A percentile compares a stretch with the other conserved stretches of the same genome.
Conservation (phyloP, 2,797 vertebrate genomes). For the Sebastes umbrosus region DNA sequence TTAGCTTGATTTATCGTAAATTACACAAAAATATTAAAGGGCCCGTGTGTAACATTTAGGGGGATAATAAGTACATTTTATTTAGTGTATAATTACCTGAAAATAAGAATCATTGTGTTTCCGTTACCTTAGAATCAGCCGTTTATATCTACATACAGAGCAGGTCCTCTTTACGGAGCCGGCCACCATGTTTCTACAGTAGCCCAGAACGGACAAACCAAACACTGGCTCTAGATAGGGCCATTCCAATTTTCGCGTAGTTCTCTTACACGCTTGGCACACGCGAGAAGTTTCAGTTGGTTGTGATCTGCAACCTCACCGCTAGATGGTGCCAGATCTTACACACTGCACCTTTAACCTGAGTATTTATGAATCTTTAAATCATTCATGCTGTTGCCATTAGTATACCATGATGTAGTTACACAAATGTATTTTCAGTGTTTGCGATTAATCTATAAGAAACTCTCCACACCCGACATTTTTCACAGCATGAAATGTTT, state of each 20-base stretch:
- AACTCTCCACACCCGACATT: background rate
- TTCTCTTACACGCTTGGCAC: too few species aligned
- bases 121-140: background rate
- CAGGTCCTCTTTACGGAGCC: background rate
- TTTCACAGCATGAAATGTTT: constrained; percentile 33
- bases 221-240: too few species aligned
- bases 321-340: rapidly evolving
- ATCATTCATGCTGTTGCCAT: background rate
- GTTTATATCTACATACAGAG: background rate
- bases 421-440: background rate
- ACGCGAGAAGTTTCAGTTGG: too few species aligned
- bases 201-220: background rate
- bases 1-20: background rate
- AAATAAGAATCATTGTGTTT: background rate
- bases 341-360: too few species aligned
- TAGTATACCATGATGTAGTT: background rate
- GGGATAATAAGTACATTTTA: too few species aligned
- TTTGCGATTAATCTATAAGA: background rate
- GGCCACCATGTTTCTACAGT: background rate
- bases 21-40: background rate
- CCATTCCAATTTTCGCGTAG: too few species aligned
- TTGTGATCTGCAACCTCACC: background rate
- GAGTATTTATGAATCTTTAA: background rate
- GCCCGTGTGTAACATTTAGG: too few species aligned
- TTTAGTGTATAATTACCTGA: background rate